Evolutionary conservation across 2,888 invertebrate genomes (phyloP), one percentile per base, ranked within the genome.

Genomic region (Thereva unica): DNA sequence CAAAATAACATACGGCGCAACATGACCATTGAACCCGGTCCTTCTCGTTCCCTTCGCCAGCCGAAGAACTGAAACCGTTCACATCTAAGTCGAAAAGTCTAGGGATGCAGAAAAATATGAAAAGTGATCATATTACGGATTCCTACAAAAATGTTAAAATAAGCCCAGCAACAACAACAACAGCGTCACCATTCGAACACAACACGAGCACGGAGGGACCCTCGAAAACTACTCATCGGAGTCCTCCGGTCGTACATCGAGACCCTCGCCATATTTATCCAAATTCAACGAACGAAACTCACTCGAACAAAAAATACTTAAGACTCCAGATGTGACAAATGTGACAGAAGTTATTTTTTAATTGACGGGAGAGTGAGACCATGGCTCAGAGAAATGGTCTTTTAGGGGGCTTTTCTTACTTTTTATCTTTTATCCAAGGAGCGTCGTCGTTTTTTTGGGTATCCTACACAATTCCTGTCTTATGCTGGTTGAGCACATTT

Each of bases 341-440:
- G 70, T 70, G 74, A 67, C 70, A 68, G 69, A 69, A 69, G 69
- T 69, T 69, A 69, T 67, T 69, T 65, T 69, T 67, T 69, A 67
- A 67, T 69, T 69, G 67, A 67, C 64, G 64, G 53, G 52, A 64
- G 53, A 64, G 52, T 42, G 64, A 64, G 64, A 37, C 42, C 49
- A 61, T 61, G 44, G 40, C 53, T 53, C 8, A 64, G 53, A 64
- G 64, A 64, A 64, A 64, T 64, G 42, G 64, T 49, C 64, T 64
- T 64, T 53, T 35, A 49, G 53, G 64, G 53, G 64, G 44, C 53
- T 53, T 53, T 49, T 61, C 40, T 61, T 49, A 34, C 44, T 42
- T 57, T 57, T 37, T 64, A 53, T 53, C 53, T 64, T 42, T 52
- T 50, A 52, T 53, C 61, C 61, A 61, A 23, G 50, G 41, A n/a